A percentile compares a stretch with the other conserved stretches of the same genome.
Evolutionary conservation across 1,140 invertebrate species (phyloP).

Genomic region (Spodoptera litura): DNA sequence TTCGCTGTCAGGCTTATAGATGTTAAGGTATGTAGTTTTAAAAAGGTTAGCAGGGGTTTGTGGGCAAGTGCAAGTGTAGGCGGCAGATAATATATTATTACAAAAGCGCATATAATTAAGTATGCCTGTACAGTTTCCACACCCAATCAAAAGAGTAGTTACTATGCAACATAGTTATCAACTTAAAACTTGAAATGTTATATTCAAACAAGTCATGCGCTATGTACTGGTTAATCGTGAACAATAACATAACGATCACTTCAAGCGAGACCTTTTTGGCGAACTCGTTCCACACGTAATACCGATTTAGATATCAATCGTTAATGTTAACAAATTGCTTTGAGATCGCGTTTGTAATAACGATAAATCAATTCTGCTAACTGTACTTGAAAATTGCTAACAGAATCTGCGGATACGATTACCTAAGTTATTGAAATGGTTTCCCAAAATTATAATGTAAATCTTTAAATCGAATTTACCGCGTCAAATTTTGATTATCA

Average conservation of each 20-base stretch:
- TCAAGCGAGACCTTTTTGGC: neutral
- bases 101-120: no score
- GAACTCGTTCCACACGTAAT: neutral
- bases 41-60: neutral
- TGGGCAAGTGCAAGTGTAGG: neutral
- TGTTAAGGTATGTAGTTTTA: constrained; percentile 69
- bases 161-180: no score
- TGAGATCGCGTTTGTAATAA: neutral
- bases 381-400: no score
- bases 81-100: neutral
- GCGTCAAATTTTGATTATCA: no score
- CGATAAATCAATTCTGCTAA: constrained; percentile 6
- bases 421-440: no score
- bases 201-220: neutral
- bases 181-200: neutral
- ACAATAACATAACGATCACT: constrained; percentile 6
- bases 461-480: no score
- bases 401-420: no score
- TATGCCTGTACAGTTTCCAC: neutral
- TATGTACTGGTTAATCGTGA: constrained; percentile 6
- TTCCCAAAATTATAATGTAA: no score
- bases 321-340: neutral
- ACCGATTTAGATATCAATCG: neutral
- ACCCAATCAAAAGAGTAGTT: neutral
- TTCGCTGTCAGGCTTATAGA: constrained; percentile 80